phyloP scores from a whole-genome alignment of 2,797 vertebrate species.

The Epinephelus malabaricus region DNA sequence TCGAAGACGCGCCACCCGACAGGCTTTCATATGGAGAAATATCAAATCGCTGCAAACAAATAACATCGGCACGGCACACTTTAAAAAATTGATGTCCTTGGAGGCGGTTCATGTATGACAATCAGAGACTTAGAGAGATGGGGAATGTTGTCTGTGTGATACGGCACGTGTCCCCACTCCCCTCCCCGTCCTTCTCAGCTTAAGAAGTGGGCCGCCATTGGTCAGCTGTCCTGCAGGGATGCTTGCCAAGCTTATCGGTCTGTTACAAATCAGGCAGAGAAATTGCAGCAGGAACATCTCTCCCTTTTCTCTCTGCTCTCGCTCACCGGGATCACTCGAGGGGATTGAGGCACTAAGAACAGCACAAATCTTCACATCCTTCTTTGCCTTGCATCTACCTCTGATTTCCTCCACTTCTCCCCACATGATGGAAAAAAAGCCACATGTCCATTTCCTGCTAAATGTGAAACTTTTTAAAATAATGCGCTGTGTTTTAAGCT shows the following conservation, averaged over 20 bases:
- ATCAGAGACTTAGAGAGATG: conserved; percentile 64
- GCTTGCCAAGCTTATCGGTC: conserved; percentile 73
- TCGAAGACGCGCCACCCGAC: conserved; percentile 44
- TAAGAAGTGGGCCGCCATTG: conserved; percentile 54
- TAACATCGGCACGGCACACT: conserved; percentile 54
- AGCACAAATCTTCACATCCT: conserved; percentile 64
- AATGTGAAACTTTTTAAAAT: conserved; percentile 28
- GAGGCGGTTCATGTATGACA: conserved; percentile 78
- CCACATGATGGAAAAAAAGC: conserved; percentile 28
- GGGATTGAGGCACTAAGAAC: conserved; percentile 71
- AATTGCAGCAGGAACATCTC: conserved; percentile 71
- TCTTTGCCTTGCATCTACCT: conserved; percentile 45
- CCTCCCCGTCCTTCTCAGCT: conserved; percentile 43
- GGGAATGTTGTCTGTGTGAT: conserved; percentile 43
- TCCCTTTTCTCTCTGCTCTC: conserved; percentile 55
- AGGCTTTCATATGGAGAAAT: conserved; percentile 69
- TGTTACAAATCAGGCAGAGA: conserved; percentile 79
- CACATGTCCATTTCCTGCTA: conserved; percentile 1
- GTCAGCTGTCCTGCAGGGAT: conserved; percentile 78
- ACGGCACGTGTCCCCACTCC: neutral
- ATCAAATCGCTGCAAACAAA: conserved; percentile 76
- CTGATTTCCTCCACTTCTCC: conserved; percentile 31
- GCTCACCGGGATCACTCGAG: conserved; percentile 65
- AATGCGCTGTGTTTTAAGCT: conserved; percentile 12
- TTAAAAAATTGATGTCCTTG: conserved; percentile 77